Conservation (phyloP, 2,113 vertebrate species). For the Corythornis vintsioides region DNA sequence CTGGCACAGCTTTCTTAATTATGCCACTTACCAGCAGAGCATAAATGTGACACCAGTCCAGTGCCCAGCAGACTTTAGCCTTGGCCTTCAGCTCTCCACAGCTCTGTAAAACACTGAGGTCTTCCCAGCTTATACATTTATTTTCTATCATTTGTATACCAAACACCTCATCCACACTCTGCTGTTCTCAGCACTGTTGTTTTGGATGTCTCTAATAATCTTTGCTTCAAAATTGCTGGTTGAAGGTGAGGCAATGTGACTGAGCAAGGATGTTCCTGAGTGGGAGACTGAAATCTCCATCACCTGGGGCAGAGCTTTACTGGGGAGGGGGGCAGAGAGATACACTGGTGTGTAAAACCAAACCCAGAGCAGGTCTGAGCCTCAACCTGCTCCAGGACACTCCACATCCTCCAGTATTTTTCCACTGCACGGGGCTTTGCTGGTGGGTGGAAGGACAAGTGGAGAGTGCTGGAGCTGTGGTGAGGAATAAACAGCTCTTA, state of each 20-base stretch:
- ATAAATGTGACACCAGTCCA: not conserved
- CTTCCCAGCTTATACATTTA: not conserved
- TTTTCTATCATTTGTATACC: not conserved
- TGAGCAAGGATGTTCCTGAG: not conserved
- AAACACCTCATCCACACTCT: not conserved
- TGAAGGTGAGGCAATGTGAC: not conserved
- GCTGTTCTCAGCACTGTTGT: not conserved
- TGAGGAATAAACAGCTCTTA: conserved; percentile 62
- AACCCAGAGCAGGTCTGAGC: not conserved
- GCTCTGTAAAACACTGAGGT: not conserved
- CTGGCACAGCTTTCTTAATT: conserved; percentile 7
- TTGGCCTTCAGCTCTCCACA: not conserved
- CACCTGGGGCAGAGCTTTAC: not conserved
- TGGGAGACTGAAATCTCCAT: not conserved
- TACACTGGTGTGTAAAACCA: not conserved
- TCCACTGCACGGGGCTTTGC: not conserved
- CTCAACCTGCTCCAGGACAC: not conserved
- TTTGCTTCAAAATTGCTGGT: not conserved
- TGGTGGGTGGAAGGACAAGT: conserved; percentile 25
- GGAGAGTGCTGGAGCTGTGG: conserved; percentile 25
- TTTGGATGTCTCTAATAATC: not conserved
- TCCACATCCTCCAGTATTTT: not conserved
- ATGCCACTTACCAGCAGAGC: not conserved
- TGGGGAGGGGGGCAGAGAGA: not conserved
- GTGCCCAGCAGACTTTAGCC: not conserved